phyloP scores from a whole-genome alignment of 37 sponge, comb jelly and placozoan genomes.

The Halichondria panicea region DNA sequence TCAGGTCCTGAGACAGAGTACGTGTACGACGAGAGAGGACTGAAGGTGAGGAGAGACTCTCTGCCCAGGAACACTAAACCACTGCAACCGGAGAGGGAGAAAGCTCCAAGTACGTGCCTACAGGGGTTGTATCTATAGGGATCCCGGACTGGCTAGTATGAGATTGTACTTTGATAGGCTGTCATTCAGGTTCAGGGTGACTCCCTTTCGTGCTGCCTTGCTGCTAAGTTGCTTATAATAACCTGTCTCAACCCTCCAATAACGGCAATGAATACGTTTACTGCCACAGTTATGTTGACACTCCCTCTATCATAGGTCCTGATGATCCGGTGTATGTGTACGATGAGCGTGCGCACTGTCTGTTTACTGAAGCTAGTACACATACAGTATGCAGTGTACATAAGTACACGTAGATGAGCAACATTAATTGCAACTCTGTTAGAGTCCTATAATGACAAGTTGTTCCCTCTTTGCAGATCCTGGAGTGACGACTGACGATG shows the following conservation, averaged over 20 bases:
- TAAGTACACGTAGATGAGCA: neutral
- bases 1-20: too few species aligned
- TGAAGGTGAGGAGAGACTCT: slow-evolving; percentile 26
- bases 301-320: neutral
- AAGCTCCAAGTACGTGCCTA: neutral
- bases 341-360: slow-evolving; percentile 23
- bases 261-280: too few species aligned
- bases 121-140: too few species aligned
- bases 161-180: too few species aligned
- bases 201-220: neutral
- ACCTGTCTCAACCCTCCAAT: neutral
- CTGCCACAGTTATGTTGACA: neutral
- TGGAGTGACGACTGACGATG: slow-evolving; percentile 25
- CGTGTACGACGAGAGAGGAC: slow-evolving; percentile 35
- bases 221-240: neutral
- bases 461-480: neutral
- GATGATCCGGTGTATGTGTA: slow-evolving; percentile 23
- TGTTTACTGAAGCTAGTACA: slow-evolving; percentile 2
- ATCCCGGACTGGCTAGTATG: too few species aligned
- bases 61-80: neutral
- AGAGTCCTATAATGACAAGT: neutral
- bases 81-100: neutral
- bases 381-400: neutral
- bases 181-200: neutral
- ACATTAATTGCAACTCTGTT: neutral